phyloP scores from a whole-genome alignment of 2,797 vertebrate genomes.

The Toxotes lorentzi region DNA sequence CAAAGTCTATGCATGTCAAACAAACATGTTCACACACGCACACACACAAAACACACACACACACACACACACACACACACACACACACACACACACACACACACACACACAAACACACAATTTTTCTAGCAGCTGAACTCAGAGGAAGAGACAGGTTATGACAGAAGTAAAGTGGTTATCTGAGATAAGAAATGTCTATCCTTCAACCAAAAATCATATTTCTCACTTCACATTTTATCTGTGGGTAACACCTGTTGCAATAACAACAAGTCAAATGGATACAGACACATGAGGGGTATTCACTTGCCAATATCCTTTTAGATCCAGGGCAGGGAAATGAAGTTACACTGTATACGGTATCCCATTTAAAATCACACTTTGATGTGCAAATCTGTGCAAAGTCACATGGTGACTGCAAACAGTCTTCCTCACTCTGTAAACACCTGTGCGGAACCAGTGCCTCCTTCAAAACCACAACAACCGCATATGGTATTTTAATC shows the following conservation, averaged over 20 bases:
- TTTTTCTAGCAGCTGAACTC: constrained; percentile 58
- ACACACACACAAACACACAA: constrained; percentile 15
- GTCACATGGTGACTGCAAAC: constrained; percentile 54
- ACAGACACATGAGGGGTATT: constrained; percentile 76
- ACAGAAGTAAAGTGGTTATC: constrained; percentile 81
- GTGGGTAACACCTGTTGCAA: constrained; percentile 80
- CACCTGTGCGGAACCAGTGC: constrained; percentile 29
- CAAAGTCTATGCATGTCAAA: constrained; percentile 53
- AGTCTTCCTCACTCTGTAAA: constrained; percentile 38
- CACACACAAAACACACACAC: constrained; percentile 29
- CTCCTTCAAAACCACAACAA: constrained; percentile 41
- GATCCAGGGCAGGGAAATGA: constrained; percentile 59
- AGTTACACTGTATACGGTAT: constrained; percentile 56
- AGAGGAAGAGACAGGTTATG: constrained; percentile 75
- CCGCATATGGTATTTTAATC: constrained; percentile 62
- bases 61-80: constrained; percentile 26
- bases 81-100: constrained; percentile 29
- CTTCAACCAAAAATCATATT: constrained; percentile 81
- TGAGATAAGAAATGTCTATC: constrained; percentile 82
- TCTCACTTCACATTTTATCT: constrained; percentile 82
- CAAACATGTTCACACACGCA: constrained; percentile 23
- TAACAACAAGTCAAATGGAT: constrained; percentile 79
- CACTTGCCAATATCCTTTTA: constrained; percentile 74
- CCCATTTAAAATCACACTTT: constrained; percentile 67
- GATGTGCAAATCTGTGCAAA: constrained; percentile 71